Evolutionary conservation across 2,113 vertebrate genomes (phyloP).

Genomic region (Chiloscyllium plagiosum): DNA sequence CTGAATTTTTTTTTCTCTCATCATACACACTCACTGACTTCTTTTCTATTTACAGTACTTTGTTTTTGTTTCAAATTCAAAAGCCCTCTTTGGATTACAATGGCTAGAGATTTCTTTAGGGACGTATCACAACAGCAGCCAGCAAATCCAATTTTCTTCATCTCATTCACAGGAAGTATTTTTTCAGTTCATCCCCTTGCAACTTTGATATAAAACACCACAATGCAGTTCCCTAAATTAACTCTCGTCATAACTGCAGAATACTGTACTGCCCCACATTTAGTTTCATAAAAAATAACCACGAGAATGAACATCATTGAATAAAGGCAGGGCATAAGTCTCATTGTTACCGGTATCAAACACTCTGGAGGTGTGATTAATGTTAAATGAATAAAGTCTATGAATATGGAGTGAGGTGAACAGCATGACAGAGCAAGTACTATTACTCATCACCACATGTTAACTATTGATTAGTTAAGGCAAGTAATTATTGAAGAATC

Average conservation of each 20-base stretch:
- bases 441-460: not conserved
- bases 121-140: not conserved
- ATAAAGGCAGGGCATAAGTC: not conserved
- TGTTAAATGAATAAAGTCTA: not conserved
- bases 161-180: no score
- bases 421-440: not conserved
- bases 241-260: not conserved
- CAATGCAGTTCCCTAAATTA: not conserved
- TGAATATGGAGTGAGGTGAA: not conserved
- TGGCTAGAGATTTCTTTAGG: not conserved
- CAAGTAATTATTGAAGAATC: not conserved
- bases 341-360: not conserved
- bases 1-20: not conserved
- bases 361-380: not conserved
- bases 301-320: not conserved
- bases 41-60: not conserved
- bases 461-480: not conserved
- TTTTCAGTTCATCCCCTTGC: not conserved
- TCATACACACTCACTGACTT: not conserved
- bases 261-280: not conserved
- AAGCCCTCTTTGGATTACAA: not conserved
- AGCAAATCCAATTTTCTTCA: not conserved
- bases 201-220: not conserved
- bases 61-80: not conserved
- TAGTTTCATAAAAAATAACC: not conserved